A percentile compares a stretch with the other conserved stretches of the same genome.
Conservation (phyloP, 2,797 vertebrate species). For the Oceanodroma leucorhoa region DNA sequence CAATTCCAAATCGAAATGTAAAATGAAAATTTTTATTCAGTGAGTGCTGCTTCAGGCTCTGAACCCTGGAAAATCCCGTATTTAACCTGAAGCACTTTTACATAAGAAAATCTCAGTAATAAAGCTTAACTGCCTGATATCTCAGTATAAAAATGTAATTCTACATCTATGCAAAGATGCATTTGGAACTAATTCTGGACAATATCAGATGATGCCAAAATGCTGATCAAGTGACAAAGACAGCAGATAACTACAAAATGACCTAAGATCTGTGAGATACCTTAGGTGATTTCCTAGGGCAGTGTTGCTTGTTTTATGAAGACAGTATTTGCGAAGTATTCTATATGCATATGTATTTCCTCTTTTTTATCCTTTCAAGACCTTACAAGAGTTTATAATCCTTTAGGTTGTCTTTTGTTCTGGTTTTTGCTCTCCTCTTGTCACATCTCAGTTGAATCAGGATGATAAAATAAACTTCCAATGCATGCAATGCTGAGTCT, state of each 20-base stretch:
- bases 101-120: background rate
- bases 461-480: background rate
- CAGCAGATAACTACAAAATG: background rate
- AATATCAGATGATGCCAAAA: background rate
- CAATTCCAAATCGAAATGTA: background rate
- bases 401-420: background rate
- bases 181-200: background rate
- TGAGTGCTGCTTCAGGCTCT: background rate
- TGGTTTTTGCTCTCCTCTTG: background rate
- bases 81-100: background rate
- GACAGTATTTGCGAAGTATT: background rate
- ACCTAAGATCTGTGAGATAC: background rate
- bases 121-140: background rate
- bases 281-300: background rate
- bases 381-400: background rate
- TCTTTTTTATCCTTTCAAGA: background rate
- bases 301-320: background rate
- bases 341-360: background rate
- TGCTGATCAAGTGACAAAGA: background rate
- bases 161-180: background rate
- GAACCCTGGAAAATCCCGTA: background rate
- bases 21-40: background rate
- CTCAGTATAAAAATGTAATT: background rate
- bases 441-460: background rate
- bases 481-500: background rate